A percentile compares a stretch with the other conserved stretches of the same genome.
Conservation (phyloP, 1,140 invertebrate genomes). For the Rhyzopertha dominica region DNA sequence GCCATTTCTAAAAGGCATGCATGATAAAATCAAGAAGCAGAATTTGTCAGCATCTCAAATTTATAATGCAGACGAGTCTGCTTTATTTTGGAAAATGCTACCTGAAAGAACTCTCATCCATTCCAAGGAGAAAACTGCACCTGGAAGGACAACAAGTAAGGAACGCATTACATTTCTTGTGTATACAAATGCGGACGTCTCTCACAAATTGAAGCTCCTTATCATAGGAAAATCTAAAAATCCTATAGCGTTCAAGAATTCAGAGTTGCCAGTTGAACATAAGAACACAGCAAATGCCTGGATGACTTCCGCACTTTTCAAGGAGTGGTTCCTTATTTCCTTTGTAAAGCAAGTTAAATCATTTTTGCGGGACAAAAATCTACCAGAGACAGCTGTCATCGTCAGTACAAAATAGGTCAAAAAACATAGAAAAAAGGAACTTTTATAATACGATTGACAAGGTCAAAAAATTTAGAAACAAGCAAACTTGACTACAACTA, state of each 20-base stretch:
- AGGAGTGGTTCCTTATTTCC: too few species aligned
- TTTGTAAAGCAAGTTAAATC: too few species aligned
- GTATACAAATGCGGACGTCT: constrained; percentile 8
- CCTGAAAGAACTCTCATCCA: constrained; percentile 15
- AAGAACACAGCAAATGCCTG: too few species aligned
- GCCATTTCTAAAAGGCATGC: constrained; percentile 17
- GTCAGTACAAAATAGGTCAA: too few species aligned
- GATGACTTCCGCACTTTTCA: too few species aligned
- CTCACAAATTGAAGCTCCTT: constrained; percentile 13
- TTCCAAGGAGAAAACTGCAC: constrained; percentile 3
- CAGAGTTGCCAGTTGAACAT: too few species aligned
- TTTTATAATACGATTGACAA: too few species aligned
- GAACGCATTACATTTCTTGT: constrained; percentile 9
- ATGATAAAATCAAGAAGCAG: constrained; percentile 4
- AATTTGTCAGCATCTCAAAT: background rate
- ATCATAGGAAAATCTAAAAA: constrained; percentile 8
- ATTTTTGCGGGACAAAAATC: too few species aligned
- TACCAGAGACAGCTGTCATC: too few species aligned
- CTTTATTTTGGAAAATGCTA: constrained; percentile 14
- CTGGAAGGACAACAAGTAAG: constrained; percentile 14
- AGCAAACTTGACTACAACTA: too few species aligned
- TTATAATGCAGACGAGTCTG: constrained; percentile 16
- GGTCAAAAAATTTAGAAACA: too few species aligned
- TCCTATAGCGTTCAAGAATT: constrained; percentile 5
- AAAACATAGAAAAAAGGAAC: too few species aligned